A percentile compares a stretch with the other conserved stretches of the same genome.
phyloP scores from a whole-genome alignment of 2,888 invertebrate species.

The Phania funesta region DNA sequence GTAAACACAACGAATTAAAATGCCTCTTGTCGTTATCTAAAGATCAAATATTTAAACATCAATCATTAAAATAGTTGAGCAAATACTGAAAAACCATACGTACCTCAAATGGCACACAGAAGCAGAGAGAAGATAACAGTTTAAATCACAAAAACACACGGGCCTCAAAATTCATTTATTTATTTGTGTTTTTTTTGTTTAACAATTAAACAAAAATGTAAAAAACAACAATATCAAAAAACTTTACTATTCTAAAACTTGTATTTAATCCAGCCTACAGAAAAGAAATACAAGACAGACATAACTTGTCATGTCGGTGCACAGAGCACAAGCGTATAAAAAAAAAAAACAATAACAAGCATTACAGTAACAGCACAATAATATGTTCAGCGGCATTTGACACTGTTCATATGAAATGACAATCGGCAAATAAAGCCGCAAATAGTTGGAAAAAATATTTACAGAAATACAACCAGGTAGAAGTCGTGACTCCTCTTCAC shows the following conservation, averaged over 20 bases:
- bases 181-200: constrained; percentile 36
- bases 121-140: background rate
- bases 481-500: constrained; percentile 27
- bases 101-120: background rate
- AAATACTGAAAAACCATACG: constrained; percentile 11
- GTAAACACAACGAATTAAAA: background rate
- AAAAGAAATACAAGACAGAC: constrained; percentile 44
- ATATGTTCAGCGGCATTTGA: constrained; percentile 62
- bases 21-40: constrained; percentile 6
- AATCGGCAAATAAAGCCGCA: constrained; percentile 71
- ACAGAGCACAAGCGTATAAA: constrained; percentile 32
- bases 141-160: constrained; percentile 21
- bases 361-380: constrained; percentile 19
- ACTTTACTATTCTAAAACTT: background rate
- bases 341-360: constrained; percentile 22
- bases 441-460: constrained; percentile 46
- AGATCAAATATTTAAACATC: constrained; percentile 42
- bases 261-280: constrained; percentile 48
- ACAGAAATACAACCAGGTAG: constrained; percentile 49
- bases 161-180: constrained; percentile 34
- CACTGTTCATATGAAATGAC: constrained; percentile 69
- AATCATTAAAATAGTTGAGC: constrained; percentile 21
- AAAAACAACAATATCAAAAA: constrained; percentile 9
- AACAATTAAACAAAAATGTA: background rate
- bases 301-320: constrained; percentile 69